Evolutionary conservation across 37 sponge, comb jelly and placozoan species (phyloP), one percentile per base, ranked within the genome.

Genomic region (Ianthella basta): DNA sequence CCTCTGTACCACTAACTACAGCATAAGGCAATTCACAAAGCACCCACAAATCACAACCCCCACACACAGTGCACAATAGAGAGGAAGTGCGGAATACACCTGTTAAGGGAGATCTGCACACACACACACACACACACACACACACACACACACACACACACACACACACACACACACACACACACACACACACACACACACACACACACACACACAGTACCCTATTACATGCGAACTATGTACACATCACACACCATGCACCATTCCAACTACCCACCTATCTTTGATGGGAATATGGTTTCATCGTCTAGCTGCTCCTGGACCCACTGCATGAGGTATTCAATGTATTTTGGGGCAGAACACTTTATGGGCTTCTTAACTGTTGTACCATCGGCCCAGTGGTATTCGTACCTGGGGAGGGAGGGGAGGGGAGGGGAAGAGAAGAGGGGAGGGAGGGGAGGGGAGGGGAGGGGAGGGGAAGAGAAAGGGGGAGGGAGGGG

Each of bases 311-410:
- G 90, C 80, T 97, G 97, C 16, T 97, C 97, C 61, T 97, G 97
- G 15, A 97, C 99, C 99, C 99, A 99, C 0, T 93, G 93, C 99
- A 99, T 99, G 14, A 99, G 94, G 79, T 92, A 93, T 85, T 99
- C 99, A 35, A 97, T 96, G 84, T 99, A 99, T 86, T 94, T 96
- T 16, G 99, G 99, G 59, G 99, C 99, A 23, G 99, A 99, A 74
- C 99, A 99, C 82, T 99, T 97, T 56, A 99, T 94, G 15, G 99
- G 99, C 80, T 97, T 99, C 83, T 97, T 97, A 23, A 97, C 88
- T 23, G 91, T 87, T 5, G 92, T 95, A 5, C 99, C 99, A 86
- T 99, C 99, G 40, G 99, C 97, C 99, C 99, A 99, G 72, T 99
- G 99, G 65, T 99, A 99, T 82, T 99, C 99, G 72, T 97, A 99